phyloP scores from a whole-genome alignment of 2,113 vertebrate genomes.

The Bolborhynchus lineola region DNA sequence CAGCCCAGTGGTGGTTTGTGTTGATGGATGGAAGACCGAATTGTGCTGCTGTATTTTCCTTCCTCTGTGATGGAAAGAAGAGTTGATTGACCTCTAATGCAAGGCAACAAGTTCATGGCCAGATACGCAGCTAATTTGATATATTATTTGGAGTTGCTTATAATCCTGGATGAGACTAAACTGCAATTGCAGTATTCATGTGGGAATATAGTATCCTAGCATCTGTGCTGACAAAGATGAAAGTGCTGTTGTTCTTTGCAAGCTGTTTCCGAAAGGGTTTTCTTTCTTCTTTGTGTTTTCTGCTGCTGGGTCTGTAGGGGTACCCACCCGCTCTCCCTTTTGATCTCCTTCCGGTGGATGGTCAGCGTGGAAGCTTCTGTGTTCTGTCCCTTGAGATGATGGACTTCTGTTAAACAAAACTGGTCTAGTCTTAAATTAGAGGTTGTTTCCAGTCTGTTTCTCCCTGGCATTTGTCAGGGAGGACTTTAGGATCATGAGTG shows the following conservation, averaged over 20 bases:
- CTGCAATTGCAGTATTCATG: background rate
- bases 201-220: background rate
- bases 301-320: background rate
- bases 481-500: background rate
- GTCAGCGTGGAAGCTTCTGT: background rate
- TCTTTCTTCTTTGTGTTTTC: background rate
- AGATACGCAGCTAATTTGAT: background rate
- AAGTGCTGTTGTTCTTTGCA: background rate
- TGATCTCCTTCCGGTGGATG: background rate
- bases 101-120: background rate
- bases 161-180: background rate
- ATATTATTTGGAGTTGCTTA: background rate
- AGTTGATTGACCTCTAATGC: background rate
- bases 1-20: accelerated
- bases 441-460: background rate
- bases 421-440: background rate
- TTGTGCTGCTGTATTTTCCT: background rate
- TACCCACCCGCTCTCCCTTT: background rate
- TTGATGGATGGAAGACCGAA: background rate
- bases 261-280: background rate
- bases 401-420: background rate
- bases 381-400: background rate
- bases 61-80: background rate
- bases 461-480: background rate
- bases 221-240: background rate